These are phyloP conservation scores for Lathronympha strigana DNA, from an alignment of 2,888 invertebrate genomes.

Conservation along the genomic window DNA sequence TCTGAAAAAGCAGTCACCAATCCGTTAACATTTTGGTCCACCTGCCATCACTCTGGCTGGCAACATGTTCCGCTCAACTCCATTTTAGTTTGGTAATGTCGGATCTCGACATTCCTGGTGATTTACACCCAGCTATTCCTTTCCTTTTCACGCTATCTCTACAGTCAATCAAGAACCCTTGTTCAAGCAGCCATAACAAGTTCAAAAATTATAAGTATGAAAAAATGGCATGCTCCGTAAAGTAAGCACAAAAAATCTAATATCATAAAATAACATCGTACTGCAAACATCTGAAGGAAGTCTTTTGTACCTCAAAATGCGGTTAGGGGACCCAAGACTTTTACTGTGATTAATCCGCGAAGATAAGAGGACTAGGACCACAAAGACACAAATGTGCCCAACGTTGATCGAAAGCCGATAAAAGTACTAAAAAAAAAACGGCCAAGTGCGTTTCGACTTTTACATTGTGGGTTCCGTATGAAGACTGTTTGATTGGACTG, in stretches of 20 bases:
- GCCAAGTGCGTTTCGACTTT: neutral
- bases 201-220: too few species aligned
- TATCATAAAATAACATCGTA: conserved; percentile 39
- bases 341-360: conserved; percentile 72
- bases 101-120: too few species aligned
- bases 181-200: too few species aligned
- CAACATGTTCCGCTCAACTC: too few species aligned
- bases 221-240: neutral
- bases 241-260: conserved; percentile 3
- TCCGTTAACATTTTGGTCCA: too few species aligned
- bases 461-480: neutral
- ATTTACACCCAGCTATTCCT: too few species aligned
- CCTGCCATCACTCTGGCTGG: too few species aligned
- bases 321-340: conserved; percentile 65
- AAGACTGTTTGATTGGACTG: too few species aligned
- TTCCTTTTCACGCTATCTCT: too few species aligned
- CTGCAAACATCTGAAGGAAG: conserved; percentile 57
- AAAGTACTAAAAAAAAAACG: conserved; percentile 49
- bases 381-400: conserved; percentile 80
- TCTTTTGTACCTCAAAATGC: conserved; percentile 66
- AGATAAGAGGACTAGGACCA: conserved; percentile 64
- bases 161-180: too few species aligned
- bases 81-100: too few species aligned
- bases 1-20: too few species aligned
- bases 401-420: conserved; percentile 74